These are phyloP conservation scores for Drosophila monieri DNA, from an alignment of 2,888 invertebrate species.

Conservation along the genomic window DNA sequence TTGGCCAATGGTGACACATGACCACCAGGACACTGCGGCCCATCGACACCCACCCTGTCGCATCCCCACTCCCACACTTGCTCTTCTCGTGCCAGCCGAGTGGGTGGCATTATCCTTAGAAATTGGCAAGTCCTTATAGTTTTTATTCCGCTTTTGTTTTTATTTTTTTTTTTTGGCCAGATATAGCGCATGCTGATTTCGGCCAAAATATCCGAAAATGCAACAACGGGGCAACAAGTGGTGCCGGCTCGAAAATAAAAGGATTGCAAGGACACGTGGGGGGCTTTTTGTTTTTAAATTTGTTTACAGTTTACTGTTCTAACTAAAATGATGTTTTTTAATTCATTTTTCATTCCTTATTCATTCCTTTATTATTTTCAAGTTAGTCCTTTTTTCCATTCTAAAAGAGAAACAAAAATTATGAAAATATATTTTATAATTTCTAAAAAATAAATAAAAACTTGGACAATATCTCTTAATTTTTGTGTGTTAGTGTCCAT, in stretches of 20 bases:
- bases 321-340: too few relatives aligned
- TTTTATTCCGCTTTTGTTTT: not conserved
- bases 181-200: constrained; percentile 1
- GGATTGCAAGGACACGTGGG: not conserved
- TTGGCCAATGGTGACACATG: constrained; percentile 54
- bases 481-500: too few relatives aligned
- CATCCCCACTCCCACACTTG: not conserved
- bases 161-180: not conserved
- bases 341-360: too few relatives aligned
- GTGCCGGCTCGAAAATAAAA: not conserved
- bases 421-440: too few relatives aligned
- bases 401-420: too few relatives aligned
- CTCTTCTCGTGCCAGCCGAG: not conserved
- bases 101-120: not conserved
- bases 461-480: too few relatives aligned
- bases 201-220: not conserved
- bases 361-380: too few relatives aligned
- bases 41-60: constrained; percentile 1
- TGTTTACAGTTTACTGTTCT: not conserved
- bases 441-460: too few relatives aligned
- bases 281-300: not conserved
- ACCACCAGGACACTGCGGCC: constrained; percentile 27
- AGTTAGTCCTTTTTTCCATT: too few relatives aligned
- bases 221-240: constrained; percentile 1
- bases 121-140: not conserved